Evolutionary conservation across 2,113 vertebrate genomes (phyloP).

Genomic region (Tiliqua scincoides): DNA sequence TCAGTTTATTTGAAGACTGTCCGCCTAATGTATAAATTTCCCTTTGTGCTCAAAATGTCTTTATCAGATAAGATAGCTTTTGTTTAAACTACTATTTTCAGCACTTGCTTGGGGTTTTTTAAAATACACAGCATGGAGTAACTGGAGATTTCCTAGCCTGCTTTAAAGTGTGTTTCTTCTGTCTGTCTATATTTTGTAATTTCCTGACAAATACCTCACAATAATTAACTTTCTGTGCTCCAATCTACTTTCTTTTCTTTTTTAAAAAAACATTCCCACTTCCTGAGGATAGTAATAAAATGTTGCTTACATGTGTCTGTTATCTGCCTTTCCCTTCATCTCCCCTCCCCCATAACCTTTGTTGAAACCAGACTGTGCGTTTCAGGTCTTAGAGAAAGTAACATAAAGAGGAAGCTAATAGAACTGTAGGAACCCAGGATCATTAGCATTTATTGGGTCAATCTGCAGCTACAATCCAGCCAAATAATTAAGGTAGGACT

Average conservation of each 20-base stretch:
- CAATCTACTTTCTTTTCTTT: constrained; percentile 55
- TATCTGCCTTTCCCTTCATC: constrained; percentile 68
- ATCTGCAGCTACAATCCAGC: constrained; percentile 57
- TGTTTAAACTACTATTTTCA: constrained; percentile 84
- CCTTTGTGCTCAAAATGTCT: constrained; percentile 80
- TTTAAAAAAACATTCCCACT: constrained; percentile 66
- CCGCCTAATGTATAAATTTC: constrained; percentile 80
- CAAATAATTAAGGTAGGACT: constrained; percentile 51
- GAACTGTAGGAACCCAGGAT: constrained; percentile 71
- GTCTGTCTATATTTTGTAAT: constrained; percentile 84
- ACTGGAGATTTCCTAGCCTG: constrained; percentile 79
- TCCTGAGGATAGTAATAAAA: constrained; percentile 84
- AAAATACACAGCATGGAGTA: constrained; percentile 73
- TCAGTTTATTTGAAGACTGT: constrained; percentile 80
- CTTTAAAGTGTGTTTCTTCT: constrained; percentile 80
- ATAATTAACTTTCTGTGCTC: constrained; percentile 83
- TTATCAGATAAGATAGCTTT: constrained; percentile 83
- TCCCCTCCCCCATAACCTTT: constrained; percentile 55
- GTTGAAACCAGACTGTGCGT: constrained; percentile 64
- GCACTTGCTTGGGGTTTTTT: constrained; percentile 77
- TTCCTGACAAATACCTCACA: constrained; percentile 83
- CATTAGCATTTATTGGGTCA: constrained; percentile 74
- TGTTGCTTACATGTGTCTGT: constrained; percentile 79
- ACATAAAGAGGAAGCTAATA: constrained; percentile 70
- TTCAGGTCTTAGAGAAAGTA: constrained; percentile 62